Conservation (phyloP, 2,797 vertebrate genomes). For the Syncerus caffer region DNA sequence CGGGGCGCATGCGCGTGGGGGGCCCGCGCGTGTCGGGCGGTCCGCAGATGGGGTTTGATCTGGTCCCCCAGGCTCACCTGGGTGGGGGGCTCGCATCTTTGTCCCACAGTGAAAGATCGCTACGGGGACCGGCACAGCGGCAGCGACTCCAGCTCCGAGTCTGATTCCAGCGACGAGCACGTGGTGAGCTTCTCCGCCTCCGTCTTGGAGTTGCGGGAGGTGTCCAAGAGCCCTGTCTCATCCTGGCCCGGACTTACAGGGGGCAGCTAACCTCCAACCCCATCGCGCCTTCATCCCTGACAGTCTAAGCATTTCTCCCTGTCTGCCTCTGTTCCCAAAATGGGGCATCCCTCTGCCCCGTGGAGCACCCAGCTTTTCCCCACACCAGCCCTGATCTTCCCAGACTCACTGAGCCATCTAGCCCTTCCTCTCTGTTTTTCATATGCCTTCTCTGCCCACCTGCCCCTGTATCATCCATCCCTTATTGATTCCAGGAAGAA, state of each 20-base stretch:
- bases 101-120: conserved; percentile 89
- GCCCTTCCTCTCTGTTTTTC: background rate
- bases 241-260: background rate
- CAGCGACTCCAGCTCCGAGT: conserved; percentile 85
- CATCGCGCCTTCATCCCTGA: background rate
- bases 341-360: background rate
- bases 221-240: background rate
- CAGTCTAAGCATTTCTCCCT: background rate
- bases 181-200: conserved; percentile 79
- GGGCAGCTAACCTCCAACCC: background rate
- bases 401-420: background rate
- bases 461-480: background rate
- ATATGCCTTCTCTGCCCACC: background rate
- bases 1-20: background rate
- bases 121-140: conserved; percentile 84
- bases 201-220: background rate
- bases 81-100: background rate
- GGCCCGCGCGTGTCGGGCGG: fast-evolving
- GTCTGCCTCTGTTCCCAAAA: background rate
- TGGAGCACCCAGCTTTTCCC: background rate
- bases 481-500: background rate
- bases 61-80: background rate
- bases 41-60: background rate
- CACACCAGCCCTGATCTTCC: background rate
- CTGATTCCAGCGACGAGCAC: conserved; percentile 87